phyloP scores from a whole-genome alignment of 2,113 vertebrate species.

The Entelurus aequoreus region DNA sequence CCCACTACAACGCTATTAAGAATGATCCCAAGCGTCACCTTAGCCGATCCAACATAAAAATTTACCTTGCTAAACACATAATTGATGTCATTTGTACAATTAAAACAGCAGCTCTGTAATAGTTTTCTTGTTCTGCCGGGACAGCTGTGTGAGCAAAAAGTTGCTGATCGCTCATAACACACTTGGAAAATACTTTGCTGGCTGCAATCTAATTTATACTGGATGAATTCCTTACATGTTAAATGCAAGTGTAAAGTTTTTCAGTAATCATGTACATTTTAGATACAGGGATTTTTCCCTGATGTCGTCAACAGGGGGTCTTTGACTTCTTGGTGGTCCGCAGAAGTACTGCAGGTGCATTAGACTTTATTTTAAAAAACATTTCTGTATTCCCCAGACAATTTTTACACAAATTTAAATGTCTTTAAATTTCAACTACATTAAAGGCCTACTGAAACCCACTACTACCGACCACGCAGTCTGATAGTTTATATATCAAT shows the following conservation, averaged over 20 bases:
- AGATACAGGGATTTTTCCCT: too few species aligned
- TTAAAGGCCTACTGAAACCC: too few species aligned
- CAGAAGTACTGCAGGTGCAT: too few species aligned
- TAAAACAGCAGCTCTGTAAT: slow-evolving; percentile 45
- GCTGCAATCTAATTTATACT: slow-evolving; percentile 50
- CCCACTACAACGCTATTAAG: background rate
- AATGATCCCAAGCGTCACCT: background rate
- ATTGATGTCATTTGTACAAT: slow-evolving; percentile 46
- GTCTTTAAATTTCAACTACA: too few species aligned
- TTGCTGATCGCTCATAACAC: slow-evolving; percentile 56
- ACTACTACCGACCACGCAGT: too few species aligned
- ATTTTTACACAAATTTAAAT: too few species aligned
- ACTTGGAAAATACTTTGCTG: slow-evolving; percentile 33
- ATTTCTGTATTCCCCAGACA: too few species aligned
- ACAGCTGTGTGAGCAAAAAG: slow-evolving; percentile 51
- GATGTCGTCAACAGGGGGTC: too few species aligned
- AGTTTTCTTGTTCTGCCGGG: slow-evolving; percentile 57
- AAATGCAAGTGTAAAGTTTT: slow-evolving; percentile 49
- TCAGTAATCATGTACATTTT: slow-evolving; percentile 57
- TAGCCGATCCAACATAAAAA: slow-evolving; percentile 16
- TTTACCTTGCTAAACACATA: slow-evolving; percentile 37
- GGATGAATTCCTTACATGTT: slow-evolving; percentile 38
- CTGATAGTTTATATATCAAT: too few species aligned
- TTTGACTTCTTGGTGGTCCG: too few species aligned
- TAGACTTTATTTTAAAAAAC: too few species aligned